These are phyloP conservation scores for Metridium senile DNA, from an alignment of 92 coral and sea anemone genomes.

Conservation along the genomic window DNA sequence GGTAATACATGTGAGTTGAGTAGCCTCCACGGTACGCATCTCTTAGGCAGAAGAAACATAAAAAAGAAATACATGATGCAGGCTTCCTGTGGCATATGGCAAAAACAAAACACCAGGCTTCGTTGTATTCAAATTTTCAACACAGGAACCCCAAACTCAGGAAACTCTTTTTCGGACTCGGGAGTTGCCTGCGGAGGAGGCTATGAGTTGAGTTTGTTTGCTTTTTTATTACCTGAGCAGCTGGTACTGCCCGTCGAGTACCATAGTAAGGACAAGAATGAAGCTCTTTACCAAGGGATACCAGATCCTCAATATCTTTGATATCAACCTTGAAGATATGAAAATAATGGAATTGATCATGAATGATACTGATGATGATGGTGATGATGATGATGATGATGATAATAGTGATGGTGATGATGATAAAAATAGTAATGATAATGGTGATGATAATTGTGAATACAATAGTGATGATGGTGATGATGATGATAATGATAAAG, in stretches of 20 bases:
- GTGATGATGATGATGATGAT: neutral
- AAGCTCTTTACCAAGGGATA: conserved; percentile 85
- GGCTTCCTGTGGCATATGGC: too few relatives aligned
- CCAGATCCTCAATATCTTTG: conserved; percentile 92
- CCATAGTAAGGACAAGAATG: conserved; percentile 97
- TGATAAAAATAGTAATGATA: too few relatives aligned
- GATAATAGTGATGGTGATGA: neutral
- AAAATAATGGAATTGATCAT: neutral
- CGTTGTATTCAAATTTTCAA: too few relatives aligned
- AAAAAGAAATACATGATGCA: too few relatives aligned
- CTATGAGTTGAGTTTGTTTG: too few relatives aligned
- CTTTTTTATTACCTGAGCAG: conserved; percentile 98
- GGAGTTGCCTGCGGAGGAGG: too few relatives aligned
- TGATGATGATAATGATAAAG: neutral
- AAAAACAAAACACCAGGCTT: too few relatives aligned
- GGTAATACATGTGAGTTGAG: too few relatives aligned
- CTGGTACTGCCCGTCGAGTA: conserved; percentile 83
- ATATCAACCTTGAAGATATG: conserved; percentile 63
- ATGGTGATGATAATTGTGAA: neutral
- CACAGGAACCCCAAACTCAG: too few relatives aligned
- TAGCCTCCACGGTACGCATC: too few relatives aligned
- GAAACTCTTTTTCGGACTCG: too few relatives aligned
- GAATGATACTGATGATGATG: neutral
- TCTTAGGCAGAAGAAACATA: too few relatives aligned
- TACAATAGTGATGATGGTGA: neutral